Conservation (phyloP, 2,888 invertebrate genomes). For the Schizotus pectinicornis region DNA sequence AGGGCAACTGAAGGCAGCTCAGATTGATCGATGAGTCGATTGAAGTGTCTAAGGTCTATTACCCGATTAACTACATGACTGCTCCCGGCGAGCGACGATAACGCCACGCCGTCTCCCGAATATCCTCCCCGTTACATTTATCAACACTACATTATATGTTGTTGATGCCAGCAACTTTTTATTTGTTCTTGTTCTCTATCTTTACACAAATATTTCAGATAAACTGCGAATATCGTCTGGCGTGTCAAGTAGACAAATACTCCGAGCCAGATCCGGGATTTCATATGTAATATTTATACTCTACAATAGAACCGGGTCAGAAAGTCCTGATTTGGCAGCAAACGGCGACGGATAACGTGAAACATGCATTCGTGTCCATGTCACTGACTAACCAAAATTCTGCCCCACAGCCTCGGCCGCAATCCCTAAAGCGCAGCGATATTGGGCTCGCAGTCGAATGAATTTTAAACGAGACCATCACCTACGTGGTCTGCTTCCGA, state of each 20-base stretch:
- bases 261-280: constrained; percentile 35
- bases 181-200: constrained; percentile 39
- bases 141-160: constrained; percentile 42
- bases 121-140: constrained; percentile 29
- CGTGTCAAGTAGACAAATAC: constrained; percentile 40
- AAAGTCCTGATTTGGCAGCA: constrained; percentile 42
- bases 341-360: constrained; percentile 26
- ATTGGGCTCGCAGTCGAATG: not conserved
- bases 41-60: constrained; percentile 41
- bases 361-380: constrained; percentile 8
- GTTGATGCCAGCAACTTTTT: constrained; percentile 41
- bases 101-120: constrained; percentile 31
- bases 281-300: constrained; percentile 39
- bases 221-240: constrained; percentile 39
- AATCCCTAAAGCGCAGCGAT: not conserved
- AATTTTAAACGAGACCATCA: not conserved
- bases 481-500: not conserved
- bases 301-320: constrained; percentile 36
- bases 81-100: constrained; percentile 36
- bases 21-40: constrained; percentile 41
- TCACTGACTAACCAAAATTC: not conserved
- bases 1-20: constrained; percentile 10
- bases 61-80: constrained; percentile 41
- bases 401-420: not conserved
- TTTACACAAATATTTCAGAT: constrained; percentile 45